Evolutionary conservation across 2,113 vertebrate species (phyloP).

Genomic region (Brachypteracias leptosomus): DNA sequence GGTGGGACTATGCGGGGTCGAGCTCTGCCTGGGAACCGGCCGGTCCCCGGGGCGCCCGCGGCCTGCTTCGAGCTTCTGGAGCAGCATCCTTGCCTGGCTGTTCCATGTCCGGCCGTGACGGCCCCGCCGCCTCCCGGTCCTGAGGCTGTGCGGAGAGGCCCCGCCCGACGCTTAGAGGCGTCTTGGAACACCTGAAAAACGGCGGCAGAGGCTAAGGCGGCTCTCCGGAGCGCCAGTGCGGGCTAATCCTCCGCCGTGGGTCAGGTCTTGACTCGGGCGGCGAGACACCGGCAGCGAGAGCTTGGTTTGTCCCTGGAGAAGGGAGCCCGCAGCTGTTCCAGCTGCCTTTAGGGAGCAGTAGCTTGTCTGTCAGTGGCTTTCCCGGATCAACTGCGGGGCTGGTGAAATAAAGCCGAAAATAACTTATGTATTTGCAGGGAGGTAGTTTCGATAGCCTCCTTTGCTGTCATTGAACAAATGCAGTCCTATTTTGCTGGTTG

Average conservation of each 20-base stretch:
- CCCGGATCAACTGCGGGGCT: background rate
- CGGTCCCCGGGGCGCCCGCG: background rate
- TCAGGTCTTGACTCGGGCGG: background rate
- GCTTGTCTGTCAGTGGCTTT: background rate
- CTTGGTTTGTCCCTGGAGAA: background rate
- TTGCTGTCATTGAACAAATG: fast-evolving
- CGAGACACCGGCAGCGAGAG: no score
- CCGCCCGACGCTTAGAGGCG: background rate
- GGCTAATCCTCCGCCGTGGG: background rate
- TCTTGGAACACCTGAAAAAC: background rate
- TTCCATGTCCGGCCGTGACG: background rate
- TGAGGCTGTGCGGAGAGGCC: background rate
- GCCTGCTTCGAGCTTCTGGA: background rate
- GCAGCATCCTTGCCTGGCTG: background rate
- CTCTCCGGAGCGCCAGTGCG: background rate
- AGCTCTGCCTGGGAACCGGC: background rate
- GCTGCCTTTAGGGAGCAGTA: background rate
- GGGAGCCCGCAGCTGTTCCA: background rate
- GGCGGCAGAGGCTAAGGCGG: background rate
- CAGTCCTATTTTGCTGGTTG: background rate
- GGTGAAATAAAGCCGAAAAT: background rate
- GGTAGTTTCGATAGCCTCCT: fast-evolving
- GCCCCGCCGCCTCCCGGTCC: no score
- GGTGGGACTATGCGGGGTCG: background rate
- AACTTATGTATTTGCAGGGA: no score